A percentile compares a stretch with the other conserved stretches of the same genome.
These are phyloP conservation scores for Girardinichthys multiradiatus DNA, from an alignment of 2,113 vertebrate species.

Conservation along the genomic window DNA sequence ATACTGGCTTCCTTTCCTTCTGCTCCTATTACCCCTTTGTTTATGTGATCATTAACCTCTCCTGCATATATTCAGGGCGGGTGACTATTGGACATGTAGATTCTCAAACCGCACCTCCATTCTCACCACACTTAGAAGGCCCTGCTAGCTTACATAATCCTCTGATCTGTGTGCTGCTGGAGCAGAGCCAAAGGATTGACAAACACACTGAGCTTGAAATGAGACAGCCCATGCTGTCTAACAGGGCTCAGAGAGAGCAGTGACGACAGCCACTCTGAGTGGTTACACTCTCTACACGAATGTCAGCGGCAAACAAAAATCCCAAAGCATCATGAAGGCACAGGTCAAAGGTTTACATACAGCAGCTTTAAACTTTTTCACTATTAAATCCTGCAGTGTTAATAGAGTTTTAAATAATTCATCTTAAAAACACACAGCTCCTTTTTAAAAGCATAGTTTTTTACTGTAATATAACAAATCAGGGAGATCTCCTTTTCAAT, in stretches of 20 bases:
- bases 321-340: conserved; percentile 29
- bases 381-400: neutral
- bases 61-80: conserved; percentile 52
- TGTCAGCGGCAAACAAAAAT: conserved; percentile 21
- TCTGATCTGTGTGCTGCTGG: conserved; percentile 69
- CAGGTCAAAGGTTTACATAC: conserved; percentile 23
- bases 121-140: conserved; percentile 69
- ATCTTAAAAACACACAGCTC: conserved; percentile 10
- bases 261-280: conserved; percentile 52
- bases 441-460: conserved; percentile 9
- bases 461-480: conserved; percentile 12
- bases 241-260: conserved; percentile 43
- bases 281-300: conserved; percentile 29
- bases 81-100: conserved; percentile 63
- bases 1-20: conserved; percentile 59
- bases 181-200: conserved; percentile 67
- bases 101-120: conserved; percentile 75
- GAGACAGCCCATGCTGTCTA: conserved; percentile 50
- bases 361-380: neutral
- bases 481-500: conserved; percentile 34
- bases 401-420: conserved; percentile 15
- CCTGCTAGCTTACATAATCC: conserved; percentile 75
- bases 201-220: conserved; percentile 58
- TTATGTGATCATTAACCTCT: conserved; percentile 66
- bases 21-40: conserved; percentile 54